Evolutionary conservation across 2,113 vertebrate genomes (phyloP).

Genomic region (Forbesichthys papilliferus): DNA sequence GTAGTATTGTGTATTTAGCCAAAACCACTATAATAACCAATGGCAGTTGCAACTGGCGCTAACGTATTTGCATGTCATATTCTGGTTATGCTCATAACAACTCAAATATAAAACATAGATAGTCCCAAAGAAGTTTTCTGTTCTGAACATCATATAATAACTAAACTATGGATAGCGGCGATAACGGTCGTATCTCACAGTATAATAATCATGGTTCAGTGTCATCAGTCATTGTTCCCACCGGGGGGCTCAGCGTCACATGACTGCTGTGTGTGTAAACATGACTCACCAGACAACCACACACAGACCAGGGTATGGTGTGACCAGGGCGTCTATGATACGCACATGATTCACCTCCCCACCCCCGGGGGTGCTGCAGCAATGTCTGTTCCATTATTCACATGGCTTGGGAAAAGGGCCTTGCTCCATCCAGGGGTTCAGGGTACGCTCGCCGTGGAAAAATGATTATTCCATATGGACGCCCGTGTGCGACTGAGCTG

Average conservation of each 20-base stretch:
- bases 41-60: no score
- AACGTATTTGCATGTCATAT: no score
- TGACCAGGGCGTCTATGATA: constrained; percentile 28
- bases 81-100: no score
- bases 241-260: constrained; percentile 24
- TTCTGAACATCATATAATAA: no score
- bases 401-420: constrained; percentile 18
- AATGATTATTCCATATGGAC: constrained; percentile 46
- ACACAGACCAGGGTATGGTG: constrained; percentile 29
- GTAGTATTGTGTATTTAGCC: not conserved
- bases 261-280: constrained; percentile 4
- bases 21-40: not conserved
- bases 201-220: constrained; percentile 1
- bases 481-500: constrained; percentile 48
- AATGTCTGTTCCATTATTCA: constrained; percentile 47
- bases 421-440: constrained; percentile 31
- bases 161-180: not conserved
- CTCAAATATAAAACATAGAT: no score
- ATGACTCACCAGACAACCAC: constrained; percentile 52
- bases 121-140: no score
- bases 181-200: not conserved
- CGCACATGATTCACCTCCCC: constrained; percentile 55
- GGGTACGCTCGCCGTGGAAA: constrained; percentile 12
- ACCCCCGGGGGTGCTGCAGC: not conserved
- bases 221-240: constrained; percentile 35